Conservation (phyloP, 2,797 vertebrate genomes). For the Toxotes lorentzi region DNA sequence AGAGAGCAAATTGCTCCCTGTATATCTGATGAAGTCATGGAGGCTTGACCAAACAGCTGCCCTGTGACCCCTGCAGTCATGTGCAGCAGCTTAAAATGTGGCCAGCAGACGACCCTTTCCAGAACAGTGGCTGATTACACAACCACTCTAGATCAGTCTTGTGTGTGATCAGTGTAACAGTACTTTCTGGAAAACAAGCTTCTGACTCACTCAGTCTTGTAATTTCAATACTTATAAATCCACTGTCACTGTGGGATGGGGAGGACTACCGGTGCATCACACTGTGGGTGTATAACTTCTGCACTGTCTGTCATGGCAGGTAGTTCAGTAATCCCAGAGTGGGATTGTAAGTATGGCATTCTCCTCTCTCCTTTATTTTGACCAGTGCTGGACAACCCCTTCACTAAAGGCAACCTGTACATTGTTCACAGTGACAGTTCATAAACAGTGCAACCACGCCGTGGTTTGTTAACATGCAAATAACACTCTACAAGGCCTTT, state of each 20-base stretch:
- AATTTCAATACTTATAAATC: slow-evolving; percentile 18
- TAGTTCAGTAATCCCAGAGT: not conserved
- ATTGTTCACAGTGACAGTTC: slow-evolving; percentile 46
- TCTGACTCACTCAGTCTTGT: slow-evolving; percentile 39
- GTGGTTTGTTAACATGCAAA: slow-evolving; percentile 67
- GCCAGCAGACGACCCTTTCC: slow-evolving; percentile 67
- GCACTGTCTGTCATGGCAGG: slow-evolving; percentile 24
- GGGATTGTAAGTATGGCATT: slow-evolving; percentile 24
- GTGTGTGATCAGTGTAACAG: slow-evolving; percentile 49
- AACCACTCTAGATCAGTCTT: slow-evolving; percentile 57
- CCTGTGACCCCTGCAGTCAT: slow-evolving; percentile 68
- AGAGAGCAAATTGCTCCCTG: slow-evolving; percentile 26
- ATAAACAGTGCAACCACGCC: slow-evolving; percentile 63
- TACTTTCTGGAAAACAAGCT: slow-evolving; percentile 57
- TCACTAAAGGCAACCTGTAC: slow-evolving; percentile 60
- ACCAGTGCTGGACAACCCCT: slow-evolving; percentile 13
- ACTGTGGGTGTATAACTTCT: slow-evolving; percentile 20
- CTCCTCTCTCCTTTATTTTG: slow-evolving; percentile 37
- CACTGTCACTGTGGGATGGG: slow-evolving; percentile 1
- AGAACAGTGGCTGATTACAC: slow-evolving; percentile 69
- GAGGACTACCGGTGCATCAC: not conserved
- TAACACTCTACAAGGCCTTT: slow-evolving; percentile 62
- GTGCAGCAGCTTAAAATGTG: slow-evolving; percentile 66
- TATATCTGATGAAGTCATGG: slow-evolving; percentile 47
- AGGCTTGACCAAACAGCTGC: slow-evolving; percentile 56